Base-by-base conservation (phyloP, 1,140 invertebrate genomes). In the Ruditapes philippinarum region DNA sequence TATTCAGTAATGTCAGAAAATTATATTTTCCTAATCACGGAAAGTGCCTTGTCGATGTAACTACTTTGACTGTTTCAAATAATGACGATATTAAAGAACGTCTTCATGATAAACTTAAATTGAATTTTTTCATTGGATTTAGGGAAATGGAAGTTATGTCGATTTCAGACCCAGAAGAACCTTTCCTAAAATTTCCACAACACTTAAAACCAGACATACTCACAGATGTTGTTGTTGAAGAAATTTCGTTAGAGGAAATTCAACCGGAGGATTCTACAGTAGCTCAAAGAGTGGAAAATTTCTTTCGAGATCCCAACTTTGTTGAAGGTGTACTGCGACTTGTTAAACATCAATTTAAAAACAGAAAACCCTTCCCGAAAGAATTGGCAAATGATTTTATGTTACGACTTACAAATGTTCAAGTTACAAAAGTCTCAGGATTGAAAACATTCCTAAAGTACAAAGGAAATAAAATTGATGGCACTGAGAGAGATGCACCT, bases 71-170 rank as follows among this genome's bases (percentile, higher is more conserved):
- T 5, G 51, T 86, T 57, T 86, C 84, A 22, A 54, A 86, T 36
- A 86, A 86, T 62, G 31, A 14, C 22, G 22, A 36, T 62, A 33
- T 86, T 36, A 73, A 76, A 76, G 49, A 60, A 0, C 51, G 38
- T n/a, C n/a, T 86, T 7, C 12, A 51, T 28, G 45, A 45, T 11
- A 70, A 80, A 80, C 14, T 42, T 40, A 28, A 54, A 9, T 19
- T 88, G 28, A 42, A 81, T 36, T 80, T 38, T 31, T 80, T 88
- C 33, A 54, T 88, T 14, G 76, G 86, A n/a, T 88, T 88, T 57
- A 51, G 73, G 73, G 28, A 80, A 65, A 28, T 88, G 17, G 57
- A 73, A 33, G 57, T 88, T 54, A 31, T 28, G 33, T 22, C 3
- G 5, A 14, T 76, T 40, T 19, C 28, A 19, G 68, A 88, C 45